These are phyloP conservation scores for Acropora tenuis DNA, from an alignment of 64 coral and sea anemone genomes.

Conservation along the genomic window DNA sequence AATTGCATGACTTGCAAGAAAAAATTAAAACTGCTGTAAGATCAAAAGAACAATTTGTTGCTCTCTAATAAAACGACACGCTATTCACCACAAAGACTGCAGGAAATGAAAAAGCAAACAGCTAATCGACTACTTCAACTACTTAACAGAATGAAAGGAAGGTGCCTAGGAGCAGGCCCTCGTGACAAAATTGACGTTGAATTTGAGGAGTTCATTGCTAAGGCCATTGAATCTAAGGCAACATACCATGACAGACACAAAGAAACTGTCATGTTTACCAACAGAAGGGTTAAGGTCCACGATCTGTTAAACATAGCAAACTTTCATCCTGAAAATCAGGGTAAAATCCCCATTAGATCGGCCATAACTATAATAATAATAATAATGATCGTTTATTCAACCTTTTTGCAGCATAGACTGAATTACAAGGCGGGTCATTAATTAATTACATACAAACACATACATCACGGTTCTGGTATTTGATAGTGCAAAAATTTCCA, in stretches of 20 bases:
- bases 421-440: too few species aligned
- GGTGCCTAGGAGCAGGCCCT: constrained; percentile 7
- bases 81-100: background rate
- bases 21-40: background rate
- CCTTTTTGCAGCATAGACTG: too few species aligned
- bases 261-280: constrained; percentile 70
- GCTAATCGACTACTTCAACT: constrained; percentile 35
- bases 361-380: constrained; percentile 11
- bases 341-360: constrained; percentile 40
- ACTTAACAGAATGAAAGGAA: constrained; percentile 50
- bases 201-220: constrained; percentile 74
- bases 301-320: constrained; percentile 70
- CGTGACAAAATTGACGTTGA: constrained; percentile 35
- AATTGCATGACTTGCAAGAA: constrained; percentile 26
- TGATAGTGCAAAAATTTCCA: too few species aligned
- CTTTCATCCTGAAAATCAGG: constrained; percentile 20
- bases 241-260: constrained; percentile 73
- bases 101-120: constrained; percentile 42
- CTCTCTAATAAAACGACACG: background rate
- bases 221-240: constrained; percentile 69
- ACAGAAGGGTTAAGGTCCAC: constrained; percentile 55
- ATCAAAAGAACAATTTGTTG: background rate
- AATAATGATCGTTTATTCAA: too few species aligned
- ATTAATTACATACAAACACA: too few species aligned
- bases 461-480: too few species aligned